Evolutionary conservation across 2,797 vertebrate genomes (phyloP), one percentile per base, ranked within the genome.

Genomic region (Sebastes elongatus): DNA sequence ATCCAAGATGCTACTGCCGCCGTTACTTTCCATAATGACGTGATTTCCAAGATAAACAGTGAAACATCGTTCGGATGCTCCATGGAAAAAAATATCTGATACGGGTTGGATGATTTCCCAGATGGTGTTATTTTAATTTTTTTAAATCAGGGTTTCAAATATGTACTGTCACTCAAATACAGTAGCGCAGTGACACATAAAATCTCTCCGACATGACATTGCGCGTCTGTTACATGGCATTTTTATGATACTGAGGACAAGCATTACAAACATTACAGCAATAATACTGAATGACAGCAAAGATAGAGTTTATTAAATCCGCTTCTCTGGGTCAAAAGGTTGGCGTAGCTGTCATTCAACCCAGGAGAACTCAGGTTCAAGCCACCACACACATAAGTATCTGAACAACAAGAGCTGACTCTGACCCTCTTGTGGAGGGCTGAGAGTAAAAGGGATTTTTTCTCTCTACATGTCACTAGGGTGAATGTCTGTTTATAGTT

Each of bases 41-140:
- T 18, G 46, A 83, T 66, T 80, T 82, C 72, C 65, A 65, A 80
- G 11, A 76, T 74, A 83, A 86, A 53, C n/a, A 46, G 16, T 23
- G 42, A 82, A 20, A 63, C 59, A 33, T 71, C 2, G 1, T 49
- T 74, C 2, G 6, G 25, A 32, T 52, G 61, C n/a, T 73, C 38
- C 32, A 38, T 71, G 53, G 56, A 74, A 78, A 67, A 67, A 63
- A 35, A 25, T 14, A 32, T 22, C 18, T 38, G 22, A 25, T 42
- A 18, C 16, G n/a, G 11, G 14, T 60, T 77, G 72, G 42, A 59
- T 38, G 33, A 53, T 81, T 81, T 83, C 60, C 75, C 70, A 84
- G 61, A 72, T 25, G 16, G 28, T 53, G 14, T 57, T 65, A n/a
- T 6, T 79, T 72, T 55, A 2, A 55, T 59, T 18, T 73, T 42